Evolutionary conservation across 2,113 vertebrate genomes (phyloP).

Genomic region (Cyanocitta stelleri): DNA sequence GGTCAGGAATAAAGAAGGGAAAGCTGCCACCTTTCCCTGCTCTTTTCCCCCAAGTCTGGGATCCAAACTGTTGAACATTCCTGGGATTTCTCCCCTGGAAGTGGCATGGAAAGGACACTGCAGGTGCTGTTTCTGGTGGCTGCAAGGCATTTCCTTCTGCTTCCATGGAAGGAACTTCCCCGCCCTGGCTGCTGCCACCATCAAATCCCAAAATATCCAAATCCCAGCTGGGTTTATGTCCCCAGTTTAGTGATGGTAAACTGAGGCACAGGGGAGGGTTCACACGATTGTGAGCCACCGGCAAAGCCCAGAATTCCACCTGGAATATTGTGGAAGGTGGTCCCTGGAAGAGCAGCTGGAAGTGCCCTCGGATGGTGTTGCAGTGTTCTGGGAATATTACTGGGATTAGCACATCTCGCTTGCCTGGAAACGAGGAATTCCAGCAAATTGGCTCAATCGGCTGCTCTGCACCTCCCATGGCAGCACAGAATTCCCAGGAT

Average conservation of each 20-base stretch:
- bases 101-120: accelerated
- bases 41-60: not conserved
- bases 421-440: not conserved
- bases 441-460: accelerated
- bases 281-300: accelerated
- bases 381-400: not conserved
- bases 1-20: not conserved
- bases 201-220: not conserved
- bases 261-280: not conserved
- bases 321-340: not conserved
- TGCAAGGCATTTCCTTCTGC: not conserved
- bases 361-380: accelerated
- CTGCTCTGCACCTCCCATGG: accelerated
- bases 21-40: not conserved
- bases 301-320: not conserved
- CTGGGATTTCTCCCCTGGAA: not conserved
- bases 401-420: not conserved
- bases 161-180: not conserved
- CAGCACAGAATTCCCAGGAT: not conserved
- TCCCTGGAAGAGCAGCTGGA: not conserved
- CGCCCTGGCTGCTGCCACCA: accelerated
- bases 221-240: not conserved
- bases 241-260: not conserved
- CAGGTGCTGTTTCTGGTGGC: not conserved
- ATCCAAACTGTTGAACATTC: accelerated